Percentiles rank a stretch among this genome's conserved stretches.
phyloP scores from a whole-genome alignment of 2,797 vertebrate species.

The Danio albolineatus region DNA sequence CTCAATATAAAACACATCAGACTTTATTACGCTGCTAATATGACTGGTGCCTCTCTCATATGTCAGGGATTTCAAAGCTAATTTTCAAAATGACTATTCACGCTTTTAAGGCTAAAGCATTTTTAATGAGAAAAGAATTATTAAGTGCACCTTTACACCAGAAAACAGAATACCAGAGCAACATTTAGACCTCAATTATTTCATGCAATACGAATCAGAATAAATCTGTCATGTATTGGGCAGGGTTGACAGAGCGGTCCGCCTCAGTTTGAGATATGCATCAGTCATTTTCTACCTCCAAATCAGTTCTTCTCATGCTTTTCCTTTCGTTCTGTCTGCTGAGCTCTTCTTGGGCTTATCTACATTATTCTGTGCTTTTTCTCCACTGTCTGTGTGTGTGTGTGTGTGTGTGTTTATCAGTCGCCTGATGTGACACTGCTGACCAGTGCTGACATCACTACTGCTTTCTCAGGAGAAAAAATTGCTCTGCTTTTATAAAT shows the following conservation, averaged over 20 bases:
- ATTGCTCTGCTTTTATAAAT: constrained; percentile 54
- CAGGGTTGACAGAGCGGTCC: constrained; percentile 19
- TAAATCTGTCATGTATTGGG: constrained; percentile 41
- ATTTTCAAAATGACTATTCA: neutral
- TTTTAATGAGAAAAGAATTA: neutral
- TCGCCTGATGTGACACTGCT: constrained; percentile 60
- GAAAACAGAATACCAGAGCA: constrained; percentile 9
- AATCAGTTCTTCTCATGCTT: constrained; percentile 42
- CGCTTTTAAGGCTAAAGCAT: neutral
- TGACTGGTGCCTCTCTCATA: neutral
- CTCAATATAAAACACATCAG: neutral
- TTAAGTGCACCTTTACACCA: neutral
- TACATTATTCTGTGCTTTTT: constrained; percentile 36
- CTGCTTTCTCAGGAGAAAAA: constrained; percentile 59
- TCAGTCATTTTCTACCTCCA: constrained; percentile 43
- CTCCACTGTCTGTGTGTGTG: constrained; percentile 34
- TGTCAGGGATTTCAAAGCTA: neutral
- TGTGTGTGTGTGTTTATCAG: constrained; percentile 45
- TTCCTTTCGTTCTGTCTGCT: constrained; percentile 34
- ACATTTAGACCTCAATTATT: constrained; percentile 33
- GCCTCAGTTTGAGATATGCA: constrained; percentile 40
- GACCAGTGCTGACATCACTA: constrained; percentile 60
- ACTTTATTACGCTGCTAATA: neutral
- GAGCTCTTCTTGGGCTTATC: constrained; percentile 33
- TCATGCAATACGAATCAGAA: constrained; percentile 9